Base-by-base conservation (phyloP, 30 jellyfish, hydroid and myxozoan species). In the Pelagia noctiluca region DNA sequence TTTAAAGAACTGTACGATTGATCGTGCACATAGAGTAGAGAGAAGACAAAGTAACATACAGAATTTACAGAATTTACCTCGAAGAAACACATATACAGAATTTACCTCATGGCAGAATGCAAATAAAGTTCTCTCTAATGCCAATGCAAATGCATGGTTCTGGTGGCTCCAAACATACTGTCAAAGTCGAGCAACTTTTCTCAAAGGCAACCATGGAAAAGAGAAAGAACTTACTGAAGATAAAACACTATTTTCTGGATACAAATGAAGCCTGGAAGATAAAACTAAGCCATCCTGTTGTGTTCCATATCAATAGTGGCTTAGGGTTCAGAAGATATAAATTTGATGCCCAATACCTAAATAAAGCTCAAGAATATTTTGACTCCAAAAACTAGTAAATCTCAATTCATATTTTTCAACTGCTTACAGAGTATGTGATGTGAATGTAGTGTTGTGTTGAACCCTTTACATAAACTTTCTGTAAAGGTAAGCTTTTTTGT, bases 331-430 rank as follows among this genome's bases (percentile, higher is more conserved):
- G 57, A 42, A 42, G 57, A 42, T 42, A 42, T 16, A 16, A 42
- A 42, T 42, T 42, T 42, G 57, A 42, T 42, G 57, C 16, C 57
- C 57, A 42, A 42, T 8, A 42, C 16, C 16, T 16, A 16, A 8
- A 42, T 42, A 42, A 42, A 42, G 57, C 57, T 5, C 57, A 42
- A 42, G 57, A 70, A n/a, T n/a, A n/a, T n/a, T n/a, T n/a, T n/a
- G n/a, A n/a, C n/a, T n/a, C n/a, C n/a, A n/a, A n/a, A n/a, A n/a
- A n/a, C n/a, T n/a, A n/a, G n/a, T n/a, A n/a, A n/a, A n/a, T n/a
- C n/a, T n/a, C n/a, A n/a, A n/a, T n/a, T n/a, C n/a, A n/a, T n/a
- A n/a, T n/a, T n/a, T n/a, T n/a, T n/a, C n/a, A n/a, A n/a, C n/a
- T n/a, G n/a, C n/a, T n/a, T n/a, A n/a, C n/a, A n/a, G n/a, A n/a